Base-by-base conservation (phyloP, 2,797 vertebrate species). In the Pempheris klunzingeri region DNA sequence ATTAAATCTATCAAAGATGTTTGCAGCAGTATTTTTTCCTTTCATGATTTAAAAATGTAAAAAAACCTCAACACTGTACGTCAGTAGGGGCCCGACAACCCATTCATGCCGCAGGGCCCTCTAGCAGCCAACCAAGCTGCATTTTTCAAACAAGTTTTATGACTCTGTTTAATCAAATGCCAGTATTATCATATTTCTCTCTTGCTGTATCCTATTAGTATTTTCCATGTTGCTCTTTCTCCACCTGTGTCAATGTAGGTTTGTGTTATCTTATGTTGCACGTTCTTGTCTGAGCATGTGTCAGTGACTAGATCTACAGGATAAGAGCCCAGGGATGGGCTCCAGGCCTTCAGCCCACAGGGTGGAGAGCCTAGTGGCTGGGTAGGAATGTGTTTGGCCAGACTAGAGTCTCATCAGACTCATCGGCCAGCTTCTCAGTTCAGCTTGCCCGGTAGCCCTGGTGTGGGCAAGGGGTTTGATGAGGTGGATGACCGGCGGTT, bases 311-410 rank as follows among this genome's bases (percentile, higher is more conserved):
- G 76, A 81, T 67, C 53, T 52, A 15, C 22, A 50, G 64, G 46
- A 66, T 44, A 39, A 64, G 49, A 82, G 34, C 70, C 32, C 36
- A 67, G 52, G 82, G 76, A 71, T 49, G 60, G 44, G 17, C 4
- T 67, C 32, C 30, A 57, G 46, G 75, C 80, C 61, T 74, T 46
- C 69, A 74, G 78, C 74, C 83, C 83, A 78, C 81, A 87, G 91
- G 88, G 82, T 81, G 91, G 86, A 87, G 84, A 85, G 61, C 57
- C 58, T 82, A 7, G 86, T 76, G 92, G 89, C 54, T 46, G 57
- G 14, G 34, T 18, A 87, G 86, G 90, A 91, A 92, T 92, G 84
- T 74, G 74, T 80, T 80, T 83, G 77, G 78, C 59, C 79, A 73
- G 75, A 68, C 64, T 38, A 6, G 1, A 77, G 54, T 73, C 65